Evolutionary conservation across 2,797 vertebrate genomes (phyloP).

Genomic region (Anas bernieri): DNA sequence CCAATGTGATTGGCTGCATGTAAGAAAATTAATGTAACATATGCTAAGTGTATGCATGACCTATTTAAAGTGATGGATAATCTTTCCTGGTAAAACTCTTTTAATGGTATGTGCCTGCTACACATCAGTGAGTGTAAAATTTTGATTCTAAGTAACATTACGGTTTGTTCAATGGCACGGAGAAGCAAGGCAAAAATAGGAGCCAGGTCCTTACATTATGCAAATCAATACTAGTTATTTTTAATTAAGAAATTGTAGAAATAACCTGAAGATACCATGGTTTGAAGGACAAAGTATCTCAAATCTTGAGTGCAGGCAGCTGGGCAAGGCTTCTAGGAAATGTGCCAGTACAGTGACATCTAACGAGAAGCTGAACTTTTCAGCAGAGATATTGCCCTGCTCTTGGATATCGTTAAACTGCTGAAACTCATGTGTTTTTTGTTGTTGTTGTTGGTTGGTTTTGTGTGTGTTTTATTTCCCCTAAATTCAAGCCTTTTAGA

Average conservation of each 20-base stretch:
- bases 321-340: not conserved
- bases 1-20: not conserved
- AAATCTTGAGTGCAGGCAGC: not conserved
- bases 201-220: not conserved
- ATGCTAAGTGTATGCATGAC: constrained; percentile 68
- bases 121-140: constrained; percentile 46
- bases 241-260: not conserved
- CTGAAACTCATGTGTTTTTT: not conserved
- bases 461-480: not conserved
- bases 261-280: not conserved
- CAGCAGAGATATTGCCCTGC: not conserved
- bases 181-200: not conserved
- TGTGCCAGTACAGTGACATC: not conserved
- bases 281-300: not conserved
- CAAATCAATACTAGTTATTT: not conserved
- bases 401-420: not conserved
- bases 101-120: constrained; percentile 16
- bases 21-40: constrained; percentile 45
- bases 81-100: constrained; percentile 38
- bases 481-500: not conserved
- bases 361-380: not conserved
- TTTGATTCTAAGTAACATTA: not conserved
- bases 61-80: constrained; percentile 60
- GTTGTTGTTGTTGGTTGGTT: no score
- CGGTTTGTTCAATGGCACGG: not conserved